Evolutionary conservation across 2,113 vertebrate species (phyloP), one percentile per base, ranked within the genome.

Genomic region (Macrotis lagotis): DNA sequence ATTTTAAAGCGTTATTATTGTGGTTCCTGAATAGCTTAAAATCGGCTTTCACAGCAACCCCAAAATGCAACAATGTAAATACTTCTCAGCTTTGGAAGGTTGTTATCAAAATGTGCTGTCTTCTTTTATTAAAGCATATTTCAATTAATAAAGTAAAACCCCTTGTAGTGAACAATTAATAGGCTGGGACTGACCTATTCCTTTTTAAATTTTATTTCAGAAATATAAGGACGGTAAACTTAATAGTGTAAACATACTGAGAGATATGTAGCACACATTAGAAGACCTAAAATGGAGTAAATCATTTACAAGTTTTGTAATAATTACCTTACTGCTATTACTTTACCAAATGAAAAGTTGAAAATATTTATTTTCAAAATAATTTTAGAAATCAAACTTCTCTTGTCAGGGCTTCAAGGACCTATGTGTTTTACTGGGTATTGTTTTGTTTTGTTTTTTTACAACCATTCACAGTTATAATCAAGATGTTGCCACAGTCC

Each of bases 1-100:
- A 98, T 99, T 98, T 98, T 99, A 98, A 98, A 98, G 98, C 98
- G 97, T 98, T 98, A 98, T 99, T 98, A 98, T 99, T 98, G 98
- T 98, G 97, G 97, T 95, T 96, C 91, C 97, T 99, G 98, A 99
- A 99, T 99, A 98, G 98, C 98, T 98, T 96, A 97, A 98, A 99
- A 98, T 98, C 98, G 98, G 98, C 98, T 99, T 98, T 99, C 98
- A 98, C 98, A 98, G 98, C 97, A 98, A 98, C 97, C 98, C 98
- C 97, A 98, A 98, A 98, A 98, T 98, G 98, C 98, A 99, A 99
- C 98, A 98, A 98, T 98, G 98, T 98, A 98, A 99, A 98, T 98
- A 98, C 98, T 98, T 98, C 96, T 96, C 96, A 94, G 96, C 97
- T 97, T 98, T 96, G 97, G 98, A 97, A 98, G 95, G 97, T 97